A percentile compares a stretch with the other conserved stretches of the same genome.
phyloP scores from a whole-genome alignment of 2,113 vertebrate species.

The Channa argus region DNA sequence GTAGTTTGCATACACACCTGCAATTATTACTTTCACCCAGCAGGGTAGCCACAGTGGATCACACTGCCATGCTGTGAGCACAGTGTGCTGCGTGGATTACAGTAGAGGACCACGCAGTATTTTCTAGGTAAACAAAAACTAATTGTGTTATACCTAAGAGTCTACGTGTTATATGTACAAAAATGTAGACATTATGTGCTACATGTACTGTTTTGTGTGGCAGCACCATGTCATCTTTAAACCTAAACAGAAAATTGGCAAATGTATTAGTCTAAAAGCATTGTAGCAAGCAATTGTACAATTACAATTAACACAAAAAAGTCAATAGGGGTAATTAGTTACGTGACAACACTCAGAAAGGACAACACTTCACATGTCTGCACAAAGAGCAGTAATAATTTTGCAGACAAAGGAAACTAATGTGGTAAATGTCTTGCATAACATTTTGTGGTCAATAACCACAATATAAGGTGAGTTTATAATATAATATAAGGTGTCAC shows the following conservation, averaged over 20 bases:
- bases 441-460: background rate
- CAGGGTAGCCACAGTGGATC: constrained; percentile 63
- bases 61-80: constrained; percentile 66
- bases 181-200: background rate
- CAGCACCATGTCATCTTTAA: background rate
- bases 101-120: constrained; percentile 40
- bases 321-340: constrained; percentile 31
- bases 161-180: background rate
- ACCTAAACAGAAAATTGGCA: background rate
- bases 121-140: constrained; percentile 40
- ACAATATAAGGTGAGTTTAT: constrained; percentile 20
- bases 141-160: background rate
- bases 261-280: constrained; percentile 2
- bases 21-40: constrained; percentile 72
- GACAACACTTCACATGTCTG: background rate
- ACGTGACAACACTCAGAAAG: constrained; percentile 15
- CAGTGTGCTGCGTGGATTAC: constrained; percentile 58
- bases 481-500: background rate
- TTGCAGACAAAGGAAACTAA: constrained; percentile 7
- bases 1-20: constrained; percentile 74
- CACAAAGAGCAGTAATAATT: background rate
- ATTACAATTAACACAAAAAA: constrained; percentile 20
- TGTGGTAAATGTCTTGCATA: background rate
- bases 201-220: background rate
- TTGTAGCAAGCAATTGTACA: constrained; percentile 9